Conservation (phyloP, 2,797 vertebrate genomes). For the Thunnus albacares region DNA sequence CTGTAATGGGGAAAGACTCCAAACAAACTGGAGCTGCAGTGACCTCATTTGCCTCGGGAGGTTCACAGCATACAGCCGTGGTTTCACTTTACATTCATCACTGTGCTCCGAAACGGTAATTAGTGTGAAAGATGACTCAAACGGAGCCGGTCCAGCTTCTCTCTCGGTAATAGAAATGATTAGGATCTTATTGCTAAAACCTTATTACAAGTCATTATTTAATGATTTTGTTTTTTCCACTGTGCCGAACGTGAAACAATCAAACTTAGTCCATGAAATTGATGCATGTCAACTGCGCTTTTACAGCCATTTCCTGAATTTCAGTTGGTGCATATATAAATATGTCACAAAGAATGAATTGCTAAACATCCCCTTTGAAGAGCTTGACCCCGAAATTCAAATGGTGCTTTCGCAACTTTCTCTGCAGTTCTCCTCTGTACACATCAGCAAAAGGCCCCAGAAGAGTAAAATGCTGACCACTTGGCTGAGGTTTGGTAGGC, state of each 20-base stretch:
- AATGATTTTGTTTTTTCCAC: slow-evolving; percentile 10
- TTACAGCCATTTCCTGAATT: neutral
- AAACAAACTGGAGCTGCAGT: slow-evolving; percentile 72
- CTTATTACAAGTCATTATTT: slow-evolving; percentile 23
- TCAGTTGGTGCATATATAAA: neutral
- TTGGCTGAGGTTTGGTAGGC: slow-evolving; percentile 58
- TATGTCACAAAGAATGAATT: neutral
- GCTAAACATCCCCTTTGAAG: neutral
- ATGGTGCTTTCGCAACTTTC: slow-evolving; percentile 33
- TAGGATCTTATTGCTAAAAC: slow-evolving; percentile 24
- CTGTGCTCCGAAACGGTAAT: slow-evolving; percentile 62
- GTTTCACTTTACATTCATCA: slow-evolving; percentile 72
- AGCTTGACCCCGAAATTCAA: slow-evolving; percentile 10
- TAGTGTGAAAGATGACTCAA: slow-evolving; percentile 59
- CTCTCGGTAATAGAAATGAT: slow-evolving; percentile 32
- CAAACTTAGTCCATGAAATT: neutral
- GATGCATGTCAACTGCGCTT: slow-evolving; percentile 1
- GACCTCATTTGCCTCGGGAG: slow-evolving; percentile 77
- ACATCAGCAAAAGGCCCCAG: slow-evolving; percentile 64
- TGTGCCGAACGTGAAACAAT: neutral
- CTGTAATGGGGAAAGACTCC: slow-evolving; percentile 71
- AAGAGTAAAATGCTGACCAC: slow-evolving; percentile 68
- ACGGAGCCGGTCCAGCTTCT: slow-evolving; percentile 38
- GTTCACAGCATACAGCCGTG: slow-evolving; percentile 63
- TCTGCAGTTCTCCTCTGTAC: slow-evolving; percentile 23